Conservation (phyloP, 1,140 invertebrate species). For the Radopholus similis region DNA sequence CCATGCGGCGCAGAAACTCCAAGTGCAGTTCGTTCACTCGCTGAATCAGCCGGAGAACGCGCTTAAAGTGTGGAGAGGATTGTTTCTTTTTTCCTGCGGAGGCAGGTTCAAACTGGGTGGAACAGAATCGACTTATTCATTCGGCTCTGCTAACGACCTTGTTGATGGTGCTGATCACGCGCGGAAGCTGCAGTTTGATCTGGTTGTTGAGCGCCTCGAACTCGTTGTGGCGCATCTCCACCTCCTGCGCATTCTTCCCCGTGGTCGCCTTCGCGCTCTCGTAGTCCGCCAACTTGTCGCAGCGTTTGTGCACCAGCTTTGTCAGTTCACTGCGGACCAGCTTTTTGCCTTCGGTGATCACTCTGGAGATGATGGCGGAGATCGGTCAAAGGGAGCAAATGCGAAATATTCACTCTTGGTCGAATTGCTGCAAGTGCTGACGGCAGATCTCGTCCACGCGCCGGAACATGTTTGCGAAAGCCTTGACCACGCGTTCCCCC, state of each 20-base stretch:
- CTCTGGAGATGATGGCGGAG: conserved; percentile 1
- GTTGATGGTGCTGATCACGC: conserved; percentile 37
- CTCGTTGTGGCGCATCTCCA: conserved; percentile 34
- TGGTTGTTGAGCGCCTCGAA: conserved; percentile 45
- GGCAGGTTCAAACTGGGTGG: too few relatives aligned
- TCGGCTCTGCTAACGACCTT: conserved; percentile 19
- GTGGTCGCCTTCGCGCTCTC: conserved; percentile 31
- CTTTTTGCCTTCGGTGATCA: conserved; percentile 24
- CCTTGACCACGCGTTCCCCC: conserved; percentile 18
- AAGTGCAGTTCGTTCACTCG: conserved; percentile 25
- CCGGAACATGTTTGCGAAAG: conserved; percentile 17
- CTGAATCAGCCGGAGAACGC: conserved; percentile 23
- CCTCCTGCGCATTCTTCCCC: conserved; percentile 39
- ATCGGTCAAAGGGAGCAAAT: background rate
- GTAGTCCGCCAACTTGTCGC: conserved; percentile 47
- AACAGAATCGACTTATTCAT: background rate
- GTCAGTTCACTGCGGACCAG: conserved; percentile 30
- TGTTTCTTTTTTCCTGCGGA: background rate
- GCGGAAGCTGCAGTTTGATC: conserved; percentile 32
- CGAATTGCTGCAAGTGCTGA: conserved; percentile 9
- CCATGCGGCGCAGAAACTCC: conserved; percentile 21
- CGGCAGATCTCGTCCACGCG: conserved; percentile 14
- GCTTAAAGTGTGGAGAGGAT: conserved; percentile 5
- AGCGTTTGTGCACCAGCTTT: conserved; percentile 49
- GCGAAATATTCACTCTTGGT: background rate